phyloP scores from a whole-genome alignment of 2,113 vertebrate species.

The Microtus oregoni region DNA sequence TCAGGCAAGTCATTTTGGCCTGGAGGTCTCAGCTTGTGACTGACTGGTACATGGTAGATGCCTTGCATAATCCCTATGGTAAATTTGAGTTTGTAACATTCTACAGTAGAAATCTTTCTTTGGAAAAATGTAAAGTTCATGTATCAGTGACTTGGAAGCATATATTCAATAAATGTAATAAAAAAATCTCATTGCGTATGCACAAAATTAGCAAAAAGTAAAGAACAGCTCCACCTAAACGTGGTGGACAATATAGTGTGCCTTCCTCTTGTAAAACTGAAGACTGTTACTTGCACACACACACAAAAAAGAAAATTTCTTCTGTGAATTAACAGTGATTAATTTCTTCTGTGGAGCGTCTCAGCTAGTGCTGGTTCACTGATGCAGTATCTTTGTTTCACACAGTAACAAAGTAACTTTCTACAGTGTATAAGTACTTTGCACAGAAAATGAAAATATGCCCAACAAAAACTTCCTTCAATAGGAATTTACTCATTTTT shows the following conservation, averaged over 20 bases:
- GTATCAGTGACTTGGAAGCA: background rate
- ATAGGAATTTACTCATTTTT: background rate
- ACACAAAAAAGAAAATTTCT: background rate
- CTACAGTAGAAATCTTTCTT: background rate
- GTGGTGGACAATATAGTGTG: background rate
- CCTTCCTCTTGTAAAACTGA: background rate
- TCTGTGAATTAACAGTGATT: background rate
- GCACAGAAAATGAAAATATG: background rate
- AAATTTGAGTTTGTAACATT: background rate
- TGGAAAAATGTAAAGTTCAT: background rate
- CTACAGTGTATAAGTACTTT: background rate
- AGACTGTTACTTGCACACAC: background rate
- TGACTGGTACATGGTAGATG: background rate
- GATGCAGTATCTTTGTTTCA: constrained; percentile 4
- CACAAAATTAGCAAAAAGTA: background rate
- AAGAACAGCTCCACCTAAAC: background rate
- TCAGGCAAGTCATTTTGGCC: background rate
- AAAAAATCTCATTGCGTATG: background rate
- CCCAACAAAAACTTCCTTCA: background rate
- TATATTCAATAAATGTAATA: background rate
- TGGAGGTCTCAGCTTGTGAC: background rate
- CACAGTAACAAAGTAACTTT: background rate
- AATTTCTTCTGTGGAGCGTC: background rate
- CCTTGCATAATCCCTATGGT: background rate
- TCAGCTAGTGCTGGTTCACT: background rate